These are phyloP conservation scores for Leptocoma aspasia DNA, from an alignment of 2,113 vertebrate genomes.

Conservation along the genomic window DNA sequence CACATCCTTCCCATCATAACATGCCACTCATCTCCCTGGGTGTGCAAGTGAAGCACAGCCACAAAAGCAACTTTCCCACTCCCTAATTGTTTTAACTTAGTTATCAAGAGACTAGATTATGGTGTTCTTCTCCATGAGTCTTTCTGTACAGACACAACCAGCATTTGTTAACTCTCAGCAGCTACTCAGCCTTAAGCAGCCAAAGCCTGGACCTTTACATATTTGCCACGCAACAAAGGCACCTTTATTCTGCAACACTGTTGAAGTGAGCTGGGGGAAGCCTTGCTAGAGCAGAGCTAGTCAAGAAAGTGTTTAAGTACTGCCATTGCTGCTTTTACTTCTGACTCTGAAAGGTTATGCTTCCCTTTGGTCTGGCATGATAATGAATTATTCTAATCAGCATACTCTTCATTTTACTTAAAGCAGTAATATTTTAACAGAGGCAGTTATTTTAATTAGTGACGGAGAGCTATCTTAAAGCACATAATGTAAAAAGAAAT, in stretches of 20 bases:
- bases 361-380: background rate
- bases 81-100: background rate
- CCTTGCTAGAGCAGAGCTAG: background rate
- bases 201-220: background rate
- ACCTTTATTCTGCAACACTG: background rate
- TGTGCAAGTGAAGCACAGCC: background rate
- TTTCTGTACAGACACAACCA: background rate
- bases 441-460: background rate
- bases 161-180: background rate
- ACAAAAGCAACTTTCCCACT: background rate
- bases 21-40: background rate
- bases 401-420: background rate
- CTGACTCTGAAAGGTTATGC: background rate
- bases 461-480: background rate
- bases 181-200: background rate
- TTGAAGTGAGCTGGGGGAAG: background rate
- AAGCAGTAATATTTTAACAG: slow-evolving; percentile 19
- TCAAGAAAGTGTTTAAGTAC: background rate
- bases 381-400: background rate
- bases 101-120: background rate
- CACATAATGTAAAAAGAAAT: background rate
- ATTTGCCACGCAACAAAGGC: background rate
- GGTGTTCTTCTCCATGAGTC: background rate
- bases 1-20: background rate
- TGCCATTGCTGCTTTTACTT: background rate